A percentile compares a stretch with the other conserved stretches of the same genome.
phyloP scores from a whole-genome alignment of 2,113 vertebrate genomes.

The Chloropsis hardwickii region DNA sequence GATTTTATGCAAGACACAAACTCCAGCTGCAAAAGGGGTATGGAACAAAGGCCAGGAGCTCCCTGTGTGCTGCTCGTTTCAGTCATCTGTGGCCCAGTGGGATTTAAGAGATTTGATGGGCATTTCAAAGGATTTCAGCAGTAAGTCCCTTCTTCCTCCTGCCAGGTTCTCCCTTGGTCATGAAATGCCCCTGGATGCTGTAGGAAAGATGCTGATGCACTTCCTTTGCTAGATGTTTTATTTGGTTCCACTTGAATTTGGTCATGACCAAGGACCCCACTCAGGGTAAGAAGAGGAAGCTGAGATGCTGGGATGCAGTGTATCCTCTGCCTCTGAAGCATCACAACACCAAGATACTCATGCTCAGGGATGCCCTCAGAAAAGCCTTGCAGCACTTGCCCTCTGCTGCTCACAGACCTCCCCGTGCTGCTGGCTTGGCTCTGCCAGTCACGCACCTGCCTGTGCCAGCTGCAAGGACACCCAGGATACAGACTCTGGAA shows the following conservation, averaged over 20 bases:
- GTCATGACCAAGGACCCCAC: neutral
- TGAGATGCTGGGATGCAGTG: neutral
- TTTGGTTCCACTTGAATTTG: neutral
- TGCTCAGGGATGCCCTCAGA: neutral
- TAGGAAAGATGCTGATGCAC: neutral
- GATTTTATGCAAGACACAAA: neutral
- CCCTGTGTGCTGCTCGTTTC: neutral
- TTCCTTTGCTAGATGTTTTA: neutral
- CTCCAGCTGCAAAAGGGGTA: neutral
- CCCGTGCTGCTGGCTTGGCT: neutral
- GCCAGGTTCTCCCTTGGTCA: neutral
- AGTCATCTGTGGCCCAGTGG: neutral
- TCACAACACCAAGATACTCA: neutral
- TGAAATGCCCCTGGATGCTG: neutral
- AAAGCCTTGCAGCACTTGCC: neutral
- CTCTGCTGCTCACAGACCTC: neutral
- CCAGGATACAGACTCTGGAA: neutral
- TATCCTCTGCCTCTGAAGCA: neutral
- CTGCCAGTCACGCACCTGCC: fast-evolving
- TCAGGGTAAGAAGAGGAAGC: neutral
- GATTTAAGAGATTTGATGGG: neutral
- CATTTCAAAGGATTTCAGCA: neutral
- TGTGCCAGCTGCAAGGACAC: neutral
- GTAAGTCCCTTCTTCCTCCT: neutral
- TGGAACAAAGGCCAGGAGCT: neutral